Evolutionary conservation across 2,888 invertebrate species (phyloP), one percentile per base, ranked within the genome.

Genomic region (Temnothorax unifasciatus): DNA sequence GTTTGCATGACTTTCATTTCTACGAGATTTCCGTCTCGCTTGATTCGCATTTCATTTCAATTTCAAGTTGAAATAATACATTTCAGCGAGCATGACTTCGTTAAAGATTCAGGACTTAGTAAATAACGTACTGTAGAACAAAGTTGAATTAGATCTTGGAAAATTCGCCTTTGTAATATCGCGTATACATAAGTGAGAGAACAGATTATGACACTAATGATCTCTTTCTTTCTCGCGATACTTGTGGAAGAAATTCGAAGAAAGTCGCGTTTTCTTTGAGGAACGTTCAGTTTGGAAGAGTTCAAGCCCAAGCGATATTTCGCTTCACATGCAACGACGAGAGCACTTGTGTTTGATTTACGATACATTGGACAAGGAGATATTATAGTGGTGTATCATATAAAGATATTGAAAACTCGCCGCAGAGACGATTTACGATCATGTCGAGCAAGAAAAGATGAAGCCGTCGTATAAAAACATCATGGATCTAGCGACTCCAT

Each of bases 401-500:
- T 59, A 68, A 64, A 82, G 74, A 82, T 88, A 88, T 88, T 84
- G 88, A 82, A 66, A 84, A 64, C 69, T 82, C 29, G 86, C 44
- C 44, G 38, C 59, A 29, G 41, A 15, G 13, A 47, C 38, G 79
- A 63, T 68, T 52, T 79, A 71, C 52, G 63, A 63, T 63, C 68
- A 44, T 3, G 59, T 41, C 54, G 61, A 21, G 54, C 54, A 50
- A 61, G 44, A 63, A 50, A 83, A 29, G 68, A 66, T 61, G 29
- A 52, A 44, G 47, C 21, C 18, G 18, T 71, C 77, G 29, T 59
- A 59, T 79, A 50, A 59, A 68, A 57, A 76, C 52, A 76, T 76
- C 41, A 15, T 25, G n/a, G 13, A 44, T 29, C n/a, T 9, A n/a
- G 25, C 52, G 13, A 52, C 77, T 77, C 41, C 25, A 68, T 77